phyloP scores from a whole-genome alignment of 1,140 invertebrate species.

The Vollenhovia emeryi region DNA sequence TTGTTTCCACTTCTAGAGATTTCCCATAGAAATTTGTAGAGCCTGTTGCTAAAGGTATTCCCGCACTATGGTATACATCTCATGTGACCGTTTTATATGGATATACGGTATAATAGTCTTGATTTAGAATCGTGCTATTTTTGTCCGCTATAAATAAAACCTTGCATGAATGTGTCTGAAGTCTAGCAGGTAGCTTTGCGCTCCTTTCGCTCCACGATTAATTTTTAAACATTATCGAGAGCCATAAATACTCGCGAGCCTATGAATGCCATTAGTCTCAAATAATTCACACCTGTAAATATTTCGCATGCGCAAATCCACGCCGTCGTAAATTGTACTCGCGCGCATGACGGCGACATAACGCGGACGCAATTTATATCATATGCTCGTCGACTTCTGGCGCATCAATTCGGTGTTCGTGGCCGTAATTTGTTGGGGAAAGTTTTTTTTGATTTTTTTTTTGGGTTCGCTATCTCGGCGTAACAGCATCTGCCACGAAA shows the following conservation, averaged over 20 bases:
- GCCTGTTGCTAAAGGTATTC: not conserved
- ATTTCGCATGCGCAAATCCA: not conserved
- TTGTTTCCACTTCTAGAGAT: not conserved
- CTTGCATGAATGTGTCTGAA: constrained; percentile 9
- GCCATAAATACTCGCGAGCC: not conserved
- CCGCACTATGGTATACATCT: not conserved
- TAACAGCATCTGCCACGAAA: constrained; percentile 23
- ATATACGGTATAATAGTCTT: not conserved
- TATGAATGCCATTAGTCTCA: not conserved
- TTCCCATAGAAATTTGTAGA: not conserved
- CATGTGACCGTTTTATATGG: not conserved
- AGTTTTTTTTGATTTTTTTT: too few species aligned
- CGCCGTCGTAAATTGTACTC: not conserved
- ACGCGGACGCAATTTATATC: constrained; percentile 6
- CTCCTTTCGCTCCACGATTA: not conserved
- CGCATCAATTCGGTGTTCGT: constrained; percentile 6
- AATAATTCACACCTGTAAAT: not conserved
- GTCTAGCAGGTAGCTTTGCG: not conserved
- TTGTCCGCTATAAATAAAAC: not conserved
- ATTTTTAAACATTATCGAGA: not conserved
- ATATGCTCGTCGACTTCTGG: not conserved
- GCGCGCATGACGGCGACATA: not conserved
- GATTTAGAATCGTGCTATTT: not conserved
- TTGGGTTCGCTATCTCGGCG: not conserved
- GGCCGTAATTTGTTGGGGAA: constrained; percentile 18